Evolutionary conservation across 2,113 vertebrate species (phyloP).

Genomic region (Sylvicapra grimmia): DNA sequence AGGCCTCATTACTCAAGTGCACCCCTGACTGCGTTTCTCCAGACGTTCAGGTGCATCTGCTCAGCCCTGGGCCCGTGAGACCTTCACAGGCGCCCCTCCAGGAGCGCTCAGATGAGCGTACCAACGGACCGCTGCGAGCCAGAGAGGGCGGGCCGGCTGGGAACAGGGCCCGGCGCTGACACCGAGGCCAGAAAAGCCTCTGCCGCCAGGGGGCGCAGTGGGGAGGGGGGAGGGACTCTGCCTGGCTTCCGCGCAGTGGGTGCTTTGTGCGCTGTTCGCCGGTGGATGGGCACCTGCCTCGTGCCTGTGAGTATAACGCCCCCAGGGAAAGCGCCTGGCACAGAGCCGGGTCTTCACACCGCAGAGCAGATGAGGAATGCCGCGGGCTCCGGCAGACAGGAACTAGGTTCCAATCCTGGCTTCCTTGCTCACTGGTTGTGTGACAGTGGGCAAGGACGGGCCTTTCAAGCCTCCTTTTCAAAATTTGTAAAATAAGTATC

Average conservation of each 20-base stretch:
- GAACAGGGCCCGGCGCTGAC: rapidly evolving
- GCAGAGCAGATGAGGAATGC: rapidly evolving
- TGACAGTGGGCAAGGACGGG: too few species aligned
- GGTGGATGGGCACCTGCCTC: rapidly evolving
- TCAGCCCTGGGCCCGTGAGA: neutral
- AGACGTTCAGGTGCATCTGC: slow-evolving; percentile 5
- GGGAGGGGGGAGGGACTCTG: rapidly evolving
- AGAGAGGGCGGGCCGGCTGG: neutral
- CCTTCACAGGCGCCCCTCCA: neutral
- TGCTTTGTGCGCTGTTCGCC: rapidly evolving
- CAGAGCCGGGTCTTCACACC: rapidly evolving
- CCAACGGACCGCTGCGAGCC: neutral
- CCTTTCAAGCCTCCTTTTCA: neutral
- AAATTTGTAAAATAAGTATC: neutral
- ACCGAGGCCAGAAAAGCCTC: neutral
- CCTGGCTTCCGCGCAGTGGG: rapidly evolving
- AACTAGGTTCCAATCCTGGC: neutral
- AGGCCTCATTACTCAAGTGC: neutral
- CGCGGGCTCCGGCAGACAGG: rapidly evolving
- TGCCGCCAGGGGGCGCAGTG: neutral
- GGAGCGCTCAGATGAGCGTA: neutral
- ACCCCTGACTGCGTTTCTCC: slow-evolving; percentile 20
- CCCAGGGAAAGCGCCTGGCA: neutral
- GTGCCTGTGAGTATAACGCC: neutral
- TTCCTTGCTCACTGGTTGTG: neutral